These are phyloP conservation scores for Chloroclysta siterata DNA, from an alignment of 2,888 invertebrate species.

Conservation along the genomic window DNA sequence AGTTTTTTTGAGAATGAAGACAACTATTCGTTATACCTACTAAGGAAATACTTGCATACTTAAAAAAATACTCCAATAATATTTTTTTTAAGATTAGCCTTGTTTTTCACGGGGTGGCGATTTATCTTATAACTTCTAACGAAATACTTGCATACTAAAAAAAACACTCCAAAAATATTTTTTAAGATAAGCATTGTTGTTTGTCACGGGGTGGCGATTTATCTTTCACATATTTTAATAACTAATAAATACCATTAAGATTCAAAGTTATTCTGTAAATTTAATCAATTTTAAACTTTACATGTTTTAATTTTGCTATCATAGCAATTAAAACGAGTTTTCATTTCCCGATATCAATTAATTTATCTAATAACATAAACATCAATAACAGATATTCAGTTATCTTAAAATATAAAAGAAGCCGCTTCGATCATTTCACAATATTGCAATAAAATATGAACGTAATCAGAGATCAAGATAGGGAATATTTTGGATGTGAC, in stretches of 20 bases:
- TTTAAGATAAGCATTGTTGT: too few species aligned
- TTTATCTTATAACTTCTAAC: neutral
- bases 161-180: too few species aligned
- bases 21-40: neutral
- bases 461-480: constrained; percentile 36
- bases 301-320: constrained; percentile 9
- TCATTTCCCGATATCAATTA: constrained; percentile 21
- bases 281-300: constrained; percentile 8
- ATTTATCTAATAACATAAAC: constrained; percentile 16
- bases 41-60: neutral
- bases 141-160: too few species aligned
- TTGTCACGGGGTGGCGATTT: too few species aligned
- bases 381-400: constrained; percentile 6
- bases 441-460: constrained; percentile 34
- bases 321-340: constrained; percentile 13
- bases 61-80: neutral
- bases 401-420: constrained; percentile 23
- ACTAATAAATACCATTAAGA: neutral
- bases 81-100: neutral
- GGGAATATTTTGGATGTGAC: constrained; percentile 23
- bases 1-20: neutral
- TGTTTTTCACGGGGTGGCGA: too few species aligned
- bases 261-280: neutral
- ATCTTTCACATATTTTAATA: too few species aligned
- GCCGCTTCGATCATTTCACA: constrained; percentile 23